Conservation (phyloP, 2,888 invertebrate genomes). For the Lycocerus yunnanus region DNA sequence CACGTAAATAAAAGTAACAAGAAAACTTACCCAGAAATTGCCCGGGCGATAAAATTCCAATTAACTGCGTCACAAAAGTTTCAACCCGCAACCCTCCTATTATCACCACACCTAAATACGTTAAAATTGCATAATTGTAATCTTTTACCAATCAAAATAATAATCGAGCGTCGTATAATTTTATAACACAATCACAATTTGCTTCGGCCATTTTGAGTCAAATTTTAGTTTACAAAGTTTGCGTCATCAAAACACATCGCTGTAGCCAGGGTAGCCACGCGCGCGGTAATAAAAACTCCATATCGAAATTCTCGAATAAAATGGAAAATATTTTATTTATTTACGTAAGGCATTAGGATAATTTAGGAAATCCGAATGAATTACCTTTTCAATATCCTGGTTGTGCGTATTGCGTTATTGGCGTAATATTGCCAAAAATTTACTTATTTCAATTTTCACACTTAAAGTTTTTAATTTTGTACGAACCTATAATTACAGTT, state of each 20-base stretch:
- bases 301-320: neutral
- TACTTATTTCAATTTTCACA: no score
- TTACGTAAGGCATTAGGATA: no score
- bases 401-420: no score
- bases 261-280: neutral
- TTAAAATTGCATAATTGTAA: neutral
- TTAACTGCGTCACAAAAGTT: neutral
- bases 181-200: neutral
- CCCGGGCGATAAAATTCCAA: neutral
- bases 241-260: constrained; percentile 22
- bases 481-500: no score
- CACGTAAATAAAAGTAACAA: neutral
- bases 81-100: neutral
- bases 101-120: neutral
- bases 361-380: no score
- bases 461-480: no score
- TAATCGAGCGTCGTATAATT: neutral
- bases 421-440: no score
- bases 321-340: no score
- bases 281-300: neutral
- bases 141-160: neutral
- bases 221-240: constrained; percentile 26
- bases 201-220: constrained; percentile 20
- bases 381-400: no score
- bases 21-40: neutral